Conservation (phyloP, 2,113 vertebrate genomes). For the Leptosomus discolor region DNA sequence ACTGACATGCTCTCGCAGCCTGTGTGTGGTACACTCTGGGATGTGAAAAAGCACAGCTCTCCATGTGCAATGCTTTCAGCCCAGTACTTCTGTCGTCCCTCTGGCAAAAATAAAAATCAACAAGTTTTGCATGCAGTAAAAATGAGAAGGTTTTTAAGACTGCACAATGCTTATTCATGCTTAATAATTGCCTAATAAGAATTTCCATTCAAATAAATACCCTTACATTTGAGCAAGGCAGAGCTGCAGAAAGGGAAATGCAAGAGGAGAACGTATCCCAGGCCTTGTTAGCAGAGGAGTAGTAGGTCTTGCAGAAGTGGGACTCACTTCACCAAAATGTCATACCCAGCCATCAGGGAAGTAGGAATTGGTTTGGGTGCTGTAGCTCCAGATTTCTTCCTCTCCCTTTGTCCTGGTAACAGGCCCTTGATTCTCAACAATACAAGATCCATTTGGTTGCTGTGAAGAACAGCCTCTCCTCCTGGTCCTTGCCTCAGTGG, state of each 20-base stretch:
- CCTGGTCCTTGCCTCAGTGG: background rate
- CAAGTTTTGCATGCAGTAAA: background rate
- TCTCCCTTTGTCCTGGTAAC: background rate
- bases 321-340: background rate
- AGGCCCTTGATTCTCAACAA: background rate
- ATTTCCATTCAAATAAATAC: background rate
- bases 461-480: background rate
- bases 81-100: background rate
- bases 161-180: background rate
- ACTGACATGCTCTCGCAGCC: background rate
- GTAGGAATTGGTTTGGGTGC: background rate
- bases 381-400: background rate
- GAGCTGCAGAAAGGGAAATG: background rate
- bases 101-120: background rate
- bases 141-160: background rate
- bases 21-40: background rate
- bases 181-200: background rate
- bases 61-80: background rate
- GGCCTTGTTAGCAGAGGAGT: background rate
- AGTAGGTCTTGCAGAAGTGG: background rate
- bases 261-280: background rate
- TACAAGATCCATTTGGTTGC: background rate
- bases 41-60: background rate
- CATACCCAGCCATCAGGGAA: background rate
- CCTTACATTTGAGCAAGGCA: background rate